Base-by-base conservation (phyloP, 1,140 invertebrate genomes). In the Lucilia sericata region DNA sequence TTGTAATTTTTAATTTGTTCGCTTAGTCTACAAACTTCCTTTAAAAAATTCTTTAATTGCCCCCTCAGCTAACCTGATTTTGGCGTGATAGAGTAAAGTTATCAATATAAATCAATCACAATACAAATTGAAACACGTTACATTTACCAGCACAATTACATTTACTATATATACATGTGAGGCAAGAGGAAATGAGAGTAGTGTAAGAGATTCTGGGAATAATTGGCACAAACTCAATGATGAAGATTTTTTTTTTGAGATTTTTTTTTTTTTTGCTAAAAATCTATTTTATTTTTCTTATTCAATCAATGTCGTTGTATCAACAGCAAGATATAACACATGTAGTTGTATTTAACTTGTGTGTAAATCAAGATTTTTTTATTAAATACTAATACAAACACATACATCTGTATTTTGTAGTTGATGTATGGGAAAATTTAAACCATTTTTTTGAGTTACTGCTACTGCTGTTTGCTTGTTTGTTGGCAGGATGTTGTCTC, bases 271-370 rank as follows among this genome's bases (percentile, higher is more conserved):
- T 55, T 30, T 30, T 30, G 25, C 25, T 30, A 30, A 42, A 42
- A 42, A 42, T 42, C 42, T 42, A 42, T 42, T 42, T 42, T 42
- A 42, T 42, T 42, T 60, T 60, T 60, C 13, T 60, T 17, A 60
- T 60, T 60, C 55, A 60, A 60, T 60, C 55, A 60, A 60, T 60
- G 55, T n/a, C 55, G 55, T 60, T n/a, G 55, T 60, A 60, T 60
- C 55, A 60, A 60, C n/a, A 60, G 55, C 8, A 60, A 60, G 14
- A n/a, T 60, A 60, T 12, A 14, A 55, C 55, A 60, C 14, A 60
- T 60, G 55, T 60, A 60, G 14, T 60, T 60, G 14, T 60, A 60
- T 60, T 60, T 60, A 60, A 60, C 55, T 60, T 60, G 55, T 60
- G 42, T 42, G 55, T 60, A 60, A 60, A 60, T 60, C 55, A 60